Base-by-base conservation (phyloP, 2,888 invertebrate species). In the Drosophila infuscata region DNA sequence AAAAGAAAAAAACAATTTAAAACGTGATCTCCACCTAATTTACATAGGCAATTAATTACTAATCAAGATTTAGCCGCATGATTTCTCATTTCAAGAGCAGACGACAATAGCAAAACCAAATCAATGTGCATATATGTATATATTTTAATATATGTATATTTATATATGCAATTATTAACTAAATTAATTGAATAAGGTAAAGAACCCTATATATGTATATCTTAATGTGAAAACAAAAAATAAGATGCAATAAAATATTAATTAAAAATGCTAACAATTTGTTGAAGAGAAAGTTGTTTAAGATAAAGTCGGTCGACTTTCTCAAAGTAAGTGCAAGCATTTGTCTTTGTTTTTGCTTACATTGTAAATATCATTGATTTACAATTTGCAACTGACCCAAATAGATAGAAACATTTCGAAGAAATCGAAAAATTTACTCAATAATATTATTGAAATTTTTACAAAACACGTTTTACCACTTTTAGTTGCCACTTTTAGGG, bases 241-340 rank as follows among this genome's bases (percentile, higher is more conserved):
- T 36, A 8, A 46, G 46, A 15, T 2, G 3, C 46, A 46, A 20
- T 15, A 7, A 25, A 46, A 17, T 36, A 52, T 33, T 43, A 62
- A 76, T 66, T 56, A 41, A 61, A 67, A 33, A 64, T 67, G 59
- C 56, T 71, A 60, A 80, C 66, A 57, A 54, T 57, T 49, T 17
- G n/a, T 4, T 15, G n/a, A 51, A 57, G 81, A 64, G 77, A 80
- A 80, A 80, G 76, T 59, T 51, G 30, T 58, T 32, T 41, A 29
- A 29, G 20, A 6, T 41, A 12, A 53, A 53, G 30, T 72, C 73
- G 73, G n/a, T n/a, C 59, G 61, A 66, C 33, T 54, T 73, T 73
- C 58, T 59, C 73, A 46, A 57, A 49, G 25, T 17, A 62, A 48
- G 48, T 71, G 38, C 25, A 53, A 32, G 12, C 29, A 52, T 53